Conservation (phyloP, 2,113 vertebrate species). For the Esox niger region DNA sequence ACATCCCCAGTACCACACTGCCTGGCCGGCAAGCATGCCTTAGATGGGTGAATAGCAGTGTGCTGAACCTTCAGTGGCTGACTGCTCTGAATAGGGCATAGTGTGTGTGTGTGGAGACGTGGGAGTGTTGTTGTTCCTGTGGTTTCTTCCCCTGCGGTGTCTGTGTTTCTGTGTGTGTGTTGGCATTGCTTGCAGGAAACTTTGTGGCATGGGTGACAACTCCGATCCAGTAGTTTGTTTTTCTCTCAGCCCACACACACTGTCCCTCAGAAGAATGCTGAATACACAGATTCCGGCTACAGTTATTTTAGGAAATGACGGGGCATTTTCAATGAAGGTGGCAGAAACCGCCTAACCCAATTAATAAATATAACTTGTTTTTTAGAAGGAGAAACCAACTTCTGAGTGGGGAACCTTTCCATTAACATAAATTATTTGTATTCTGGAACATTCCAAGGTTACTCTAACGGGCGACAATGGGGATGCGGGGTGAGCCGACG, state of each 20-base stretch:
- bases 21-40: slow-evolving; percentile 6
- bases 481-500: no score
- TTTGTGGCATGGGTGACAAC: slow-evolving; percentile 27
- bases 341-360: slow-evolving; percentile 44
- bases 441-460: no score
- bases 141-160: slow-evolving; percentile 18
- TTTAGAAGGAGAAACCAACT: no score
- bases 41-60: slow-evolving; percentile 2
- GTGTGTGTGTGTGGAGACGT: slow-evolving; percentile 4
- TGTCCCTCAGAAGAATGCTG: slow-evolving; percentile 58
- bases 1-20: not conserved
- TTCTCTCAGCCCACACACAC: slow-evolving; percentile 37
- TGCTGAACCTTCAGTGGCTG: not conserved
- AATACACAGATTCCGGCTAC: slow-evolving; percentile 58
- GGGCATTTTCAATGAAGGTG: no score
- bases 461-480: no score
- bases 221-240: slow-evolving; percentile 22
- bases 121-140: slow-evolving; percentile 4
- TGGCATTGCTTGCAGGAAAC: slow-evolving; percentile 32
- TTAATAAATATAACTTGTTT: no score
- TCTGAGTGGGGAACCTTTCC: no score
- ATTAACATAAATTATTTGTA: no score
- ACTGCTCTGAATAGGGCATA: slow-evolving; percentile 29
- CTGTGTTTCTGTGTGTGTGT: slow-evolving; percentile 11
- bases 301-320: slow-evolving; percentile 15